These are phyloP conservation scores for Heliopora coerulea DNA, from an alignment of 92 coral and sea anemone genomes.

Conservation along the genomic window DNA sequence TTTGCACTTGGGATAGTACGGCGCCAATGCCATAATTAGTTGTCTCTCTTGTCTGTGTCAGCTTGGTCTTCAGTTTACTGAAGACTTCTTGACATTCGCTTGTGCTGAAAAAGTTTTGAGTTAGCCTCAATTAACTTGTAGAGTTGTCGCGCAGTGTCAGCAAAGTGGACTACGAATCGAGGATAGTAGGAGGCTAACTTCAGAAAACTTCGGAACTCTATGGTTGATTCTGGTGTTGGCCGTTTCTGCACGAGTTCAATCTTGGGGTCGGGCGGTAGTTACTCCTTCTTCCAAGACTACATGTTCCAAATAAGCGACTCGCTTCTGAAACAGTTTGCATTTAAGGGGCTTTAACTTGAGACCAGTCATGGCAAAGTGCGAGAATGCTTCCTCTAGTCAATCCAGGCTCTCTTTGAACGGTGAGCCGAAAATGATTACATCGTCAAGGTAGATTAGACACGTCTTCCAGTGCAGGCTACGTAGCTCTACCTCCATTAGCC, in stretches of 20 bases:
- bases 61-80: not conserved
- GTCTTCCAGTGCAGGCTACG: constrained; percentile 24
- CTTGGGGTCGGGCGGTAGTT: constrained; percentile 50
- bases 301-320: constrained; percentile 48
- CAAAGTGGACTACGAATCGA: constrained; percentile 38
- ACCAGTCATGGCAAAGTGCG: constrained; percentile 36
- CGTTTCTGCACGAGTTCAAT: constrained; percentile 34
- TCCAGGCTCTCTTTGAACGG: constrained; percentile 38
- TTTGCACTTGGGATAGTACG: constrained; percentile 51
- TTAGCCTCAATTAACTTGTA: constrained; percentile 34
- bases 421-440: no score
- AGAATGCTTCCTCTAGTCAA: constrained; percentile 47
- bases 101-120: constrained; percentile 36
- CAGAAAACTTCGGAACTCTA: constrained; percentile 52
- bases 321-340: constrained; percentile 40
- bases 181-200: constrained; percentile 53
- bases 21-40: constrained; percentile 49
- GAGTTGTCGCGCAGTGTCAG: constrained; percentile 47
- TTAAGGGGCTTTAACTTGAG: constrained; percentile 52
- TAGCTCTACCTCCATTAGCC: constrained; percentile 45
- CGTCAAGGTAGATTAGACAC: constrained; percentile 16
- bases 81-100: constrained; percentile 2
- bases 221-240: constrained; percentile 46
- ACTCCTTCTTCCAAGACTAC: constrained; percentile 50
- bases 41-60: constrained; percentile 29